A percentile compares a stretch with the other conserved stretches of the same genome.
phyloP scores from a whole-genome alignment of 2,113 vertebrate species.

The Oreotrochilus melanogaster region DNA sequence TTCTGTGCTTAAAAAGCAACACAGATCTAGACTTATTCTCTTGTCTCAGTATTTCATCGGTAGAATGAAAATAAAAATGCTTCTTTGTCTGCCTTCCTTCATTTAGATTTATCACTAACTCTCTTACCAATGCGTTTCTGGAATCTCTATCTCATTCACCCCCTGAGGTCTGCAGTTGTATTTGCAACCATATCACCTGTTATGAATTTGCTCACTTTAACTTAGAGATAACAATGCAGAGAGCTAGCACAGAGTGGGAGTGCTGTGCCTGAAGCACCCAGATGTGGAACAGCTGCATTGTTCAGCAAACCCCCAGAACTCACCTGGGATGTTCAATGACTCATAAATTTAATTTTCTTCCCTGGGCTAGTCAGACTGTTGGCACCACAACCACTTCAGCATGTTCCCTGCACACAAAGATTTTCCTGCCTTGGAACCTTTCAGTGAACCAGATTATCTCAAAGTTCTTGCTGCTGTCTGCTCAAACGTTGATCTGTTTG shows the following conservation, averaged over 20 bases:
- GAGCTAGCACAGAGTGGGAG: background rate
- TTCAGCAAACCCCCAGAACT: conserved; percentile 24
- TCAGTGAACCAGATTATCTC: background rate
- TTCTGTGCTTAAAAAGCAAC: background rate
- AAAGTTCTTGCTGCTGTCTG: background rate
- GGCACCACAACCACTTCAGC: background rate
- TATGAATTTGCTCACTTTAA: conserved; percentile 10
- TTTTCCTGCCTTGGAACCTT: background rate
- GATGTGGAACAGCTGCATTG: background rate
- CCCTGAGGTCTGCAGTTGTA: background rate
- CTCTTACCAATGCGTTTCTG: background rate
- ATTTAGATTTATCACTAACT: background rate
- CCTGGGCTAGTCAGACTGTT: background rate
- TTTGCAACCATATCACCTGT: background rate
- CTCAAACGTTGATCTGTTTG: background rate
- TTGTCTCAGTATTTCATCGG: background rate
- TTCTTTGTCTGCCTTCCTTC: background rate
- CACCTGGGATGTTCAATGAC: conserved; percentile 35
- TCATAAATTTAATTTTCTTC: conserved; percentile 28
- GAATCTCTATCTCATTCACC: background rate
- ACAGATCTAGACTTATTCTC: background rate
- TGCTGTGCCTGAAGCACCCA: background rate
- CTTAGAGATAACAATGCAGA: background rate
- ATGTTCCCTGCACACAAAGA: background rate
- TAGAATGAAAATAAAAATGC: background rate